These are phyloP conservation scores for Rhynchotus rufescens DNA, from an alignment of 2,797 vertebrate genomes.

Conservation along the genomic window DNA sequence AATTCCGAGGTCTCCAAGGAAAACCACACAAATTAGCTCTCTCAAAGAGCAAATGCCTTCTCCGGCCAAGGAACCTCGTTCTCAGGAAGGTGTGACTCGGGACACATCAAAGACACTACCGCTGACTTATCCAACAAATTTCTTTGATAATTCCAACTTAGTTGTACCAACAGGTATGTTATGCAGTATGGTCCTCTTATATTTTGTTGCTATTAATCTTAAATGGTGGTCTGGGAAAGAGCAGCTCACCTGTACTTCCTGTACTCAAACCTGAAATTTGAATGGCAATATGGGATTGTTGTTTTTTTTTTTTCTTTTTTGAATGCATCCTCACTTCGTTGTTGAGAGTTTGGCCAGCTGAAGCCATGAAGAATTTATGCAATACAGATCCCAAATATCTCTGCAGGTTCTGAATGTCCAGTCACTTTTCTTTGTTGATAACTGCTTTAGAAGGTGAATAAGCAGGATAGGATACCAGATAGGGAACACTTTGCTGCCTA, in stretches of 20 bases:
- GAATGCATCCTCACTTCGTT: not conserved
- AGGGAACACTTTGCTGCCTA: not conserved
- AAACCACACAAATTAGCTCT: not conserved
- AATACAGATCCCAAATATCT: not conserved
- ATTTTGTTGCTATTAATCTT: no score
- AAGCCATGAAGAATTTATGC: not conserved
- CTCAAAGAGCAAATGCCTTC: conserved; percentile 45
- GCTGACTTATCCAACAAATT: conserved; percentile 41
- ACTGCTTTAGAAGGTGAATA: not conserved
- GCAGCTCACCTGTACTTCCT: not conserved
- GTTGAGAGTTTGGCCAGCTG: not conserved
- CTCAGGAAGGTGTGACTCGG: conserved; percentile 5
- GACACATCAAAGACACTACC: conserved; percentile 38
- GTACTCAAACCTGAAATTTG: not conserved
- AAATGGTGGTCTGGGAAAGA: not conserved
- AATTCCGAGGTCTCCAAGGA: conserved; percentile 63
- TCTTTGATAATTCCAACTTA: conserved; percentile 79
- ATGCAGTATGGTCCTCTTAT: not conserved
- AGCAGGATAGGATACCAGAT: not conserved
- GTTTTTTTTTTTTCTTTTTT: no score
- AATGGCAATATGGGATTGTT: not conserved
- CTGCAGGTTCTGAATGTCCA: not conserved
- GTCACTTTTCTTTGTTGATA: not conserved
- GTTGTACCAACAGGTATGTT: conserved; percentile 63
- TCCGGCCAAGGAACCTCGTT: conserved; percentile 7